Base-by-base conservation (phyloP, 2,888 invertebrate species). In the Cordilura impudica region DNA sequence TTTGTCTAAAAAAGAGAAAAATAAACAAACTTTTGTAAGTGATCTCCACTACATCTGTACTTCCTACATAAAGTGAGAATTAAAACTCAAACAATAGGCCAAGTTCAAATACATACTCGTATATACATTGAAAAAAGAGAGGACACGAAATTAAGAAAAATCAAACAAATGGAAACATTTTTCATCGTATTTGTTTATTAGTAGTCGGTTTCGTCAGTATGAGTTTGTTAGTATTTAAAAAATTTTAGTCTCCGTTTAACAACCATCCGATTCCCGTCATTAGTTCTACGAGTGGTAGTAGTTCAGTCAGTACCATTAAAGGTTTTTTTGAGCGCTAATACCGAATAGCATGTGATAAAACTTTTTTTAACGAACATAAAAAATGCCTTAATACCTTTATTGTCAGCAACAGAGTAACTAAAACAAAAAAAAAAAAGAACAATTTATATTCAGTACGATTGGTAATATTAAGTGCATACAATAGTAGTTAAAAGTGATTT, bases 381-480 rank as follows among this genome's bases (percentile, higher is more conserved):
- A 72, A 61, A 72, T 39, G 31, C 51, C 43, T 72, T 67, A 78
- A 78, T 61, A 70, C 53, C 39, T 61, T 66, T 66, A 66, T 61
- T 23, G 73, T 61, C 47, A 65, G 18, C 54, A 54, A 54, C 23
- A 60, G 39, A 60, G 43, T 51, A 65, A 70, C 19, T 51, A 75
- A 47, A 26, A 56, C 12, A 23, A 10, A 12, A 18, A 21, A 5
- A 47, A 7, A 53, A 16, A 35, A 18, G 21, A 72, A 54, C 43
- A n/a, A 21, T 49, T 47, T 53, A 29, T 39, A 47, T 29, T 73
- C 49, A 63, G 39, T 61, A 54, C 43, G 21, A 51, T 51, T 8
- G 31, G 29, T 12, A 29, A 51, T 51, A 16, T 47, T 19, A 58
- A 47, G n/a, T 53, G 23, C 35, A 65, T 35, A 35, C 60, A 76